Base-by-base conservation (phyloP, 1,140 invertebrate genomes). In the Monochamus saltuarius region DNA sequence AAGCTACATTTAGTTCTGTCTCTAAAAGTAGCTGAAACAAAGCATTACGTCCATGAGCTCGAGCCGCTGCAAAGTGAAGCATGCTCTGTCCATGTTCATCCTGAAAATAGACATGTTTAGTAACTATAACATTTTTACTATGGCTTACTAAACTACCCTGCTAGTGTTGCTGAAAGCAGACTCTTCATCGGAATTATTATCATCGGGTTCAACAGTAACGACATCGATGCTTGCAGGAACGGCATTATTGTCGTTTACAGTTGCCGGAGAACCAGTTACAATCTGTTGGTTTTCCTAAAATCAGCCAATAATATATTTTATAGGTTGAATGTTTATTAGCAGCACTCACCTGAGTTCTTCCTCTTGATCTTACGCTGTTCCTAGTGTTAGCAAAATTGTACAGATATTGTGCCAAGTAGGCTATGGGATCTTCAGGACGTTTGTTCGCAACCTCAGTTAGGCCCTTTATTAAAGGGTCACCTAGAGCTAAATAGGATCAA, bases 1-100 rank as follows among this genome's bases (percentile, higher is more conserved):
- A 88, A 0, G 84, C 89, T 36, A 94, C 78, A 70, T 89, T 91
- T 11, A 90, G 84, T 61, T 88, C 85, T 0, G 87, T 84, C 70
- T 94, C 90, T 69, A 89, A 81, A 0, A 95, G 79, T 2, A 93
- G 75, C 57, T 91, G 85, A 69, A 88, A 87, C 6, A 94, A 78
- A 0, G 87, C 88, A 56, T 90, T 88, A 35, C 87, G 82, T 0
- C 87, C 83, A 73, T 92, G 90, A 0, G 88, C 82, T 14, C 90
- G 81, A 0, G 88, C 85, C 0, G 89, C 89, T 1, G 91, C 90
- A 76, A 92, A 93, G 75, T 95, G 93, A n/a, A 95, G 75, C 80
- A 93, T 88, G 43, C 87, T 92, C 73, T 94, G 90, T 0, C 92
- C 92, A 64, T 92, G 88, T 72, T 94, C 91, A 66, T 94, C 91